Evolutionary conservation across 2,113 vertebrate species (phyloP), one percentile per base, ranked within the genome.

Genomic region (Calypte anna): DNA sequence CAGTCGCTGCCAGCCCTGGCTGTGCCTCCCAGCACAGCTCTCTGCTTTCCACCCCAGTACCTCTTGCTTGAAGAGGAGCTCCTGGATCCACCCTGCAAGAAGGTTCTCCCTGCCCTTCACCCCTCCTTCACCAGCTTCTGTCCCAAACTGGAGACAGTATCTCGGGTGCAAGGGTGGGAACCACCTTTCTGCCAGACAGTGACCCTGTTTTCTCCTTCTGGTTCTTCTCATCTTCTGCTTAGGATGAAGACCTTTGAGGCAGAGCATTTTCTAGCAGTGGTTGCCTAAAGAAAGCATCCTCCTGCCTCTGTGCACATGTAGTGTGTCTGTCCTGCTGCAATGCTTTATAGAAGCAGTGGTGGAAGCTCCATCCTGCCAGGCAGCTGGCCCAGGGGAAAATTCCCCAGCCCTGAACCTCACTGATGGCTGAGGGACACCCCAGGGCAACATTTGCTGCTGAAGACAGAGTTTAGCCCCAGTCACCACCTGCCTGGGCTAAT

Each of bases 1-100:
- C 93, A 92, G 72, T 76, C 46, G 53, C 59, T 88, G 91, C 81
- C 57, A 38, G 76, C 51, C 4, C 75, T 70, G 0, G 0, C 57
- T 0, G 23, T 21, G 21, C 31, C 48, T 88, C 64, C 51, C 69
- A 66, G 50, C 40, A 8, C 48, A 55, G 72, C 75, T 59, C 66
- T 70, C 84, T 61, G 61, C 64, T 91, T 86, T 75, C 94, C 90
- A 74, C 75, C 90, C 58, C 4, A 15, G 57, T 19, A 75, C 90
- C 48, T 89, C 58, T 53, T 24, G 48, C 54, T 67, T 4, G 5
- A 62, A 72, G 30, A 79, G 48, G 12, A 75, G 22, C 62, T 91
- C 69, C 64, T 22, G 24, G 38, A 54, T 22, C n/a, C 61, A 50
- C 30, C 53, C 53, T 9, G 24, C 44, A 63, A 44, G 68, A 72